Evolutionary conservation across 2,888 invertebrate species (phyloP), one percentile per base, ranked within the genome.

Genomic region (Muscina levida): DNA sequence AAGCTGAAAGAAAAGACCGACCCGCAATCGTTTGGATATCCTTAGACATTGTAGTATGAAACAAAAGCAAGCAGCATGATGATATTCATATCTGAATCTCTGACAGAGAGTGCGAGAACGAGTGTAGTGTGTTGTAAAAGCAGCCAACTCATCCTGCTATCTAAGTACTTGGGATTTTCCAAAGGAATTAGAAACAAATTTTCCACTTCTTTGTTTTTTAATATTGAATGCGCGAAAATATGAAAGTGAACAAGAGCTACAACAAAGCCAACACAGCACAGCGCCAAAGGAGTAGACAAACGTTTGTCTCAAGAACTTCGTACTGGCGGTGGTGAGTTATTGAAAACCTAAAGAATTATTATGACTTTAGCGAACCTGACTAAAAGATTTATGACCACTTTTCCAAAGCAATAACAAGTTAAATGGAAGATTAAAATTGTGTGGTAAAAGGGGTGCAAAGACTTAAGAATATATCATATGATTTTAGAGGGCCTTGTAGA

Each of bases 131-230:
- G n/a, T n/a, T 26, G 26, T 15, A 15, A 22, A 59, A 59, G 59
- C 15, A 57, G 37, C 37, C 15, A 39, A n/a, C 39, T 37, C 39
- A 31, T 10, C 15, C 57, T 17, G 26, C 57, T 37, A 74, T 66
- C 81, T 77, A 81, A 81, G 80, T 81, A 77, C 77, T 81, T 81
- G 74, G 74, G 81, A 80, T 81, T 81, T 81, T 8, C 74, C 77
- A 81, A 81, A 77, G 77, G 74, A 67, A 81, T 81, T 81, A 77
- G 80, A 81, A 77, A 74, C 77, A 81, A 81, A 74, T 81, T 77
- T 68, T 74, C 31, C 13, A 37, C 59, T 51, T 44, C 15, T 37
- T 44, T 68, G 48, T 67, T 44, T 73, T 72, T 62, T 66, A 81
- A 74, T 71, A 72, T 81, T 71, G 72, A 74, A 46, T 73, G 77